These are phyloP conservation scores for Hoplodrina blanda DNA, from an alignment of 2,888 invertebrate species.

Conservation along the genomic window DNA sequence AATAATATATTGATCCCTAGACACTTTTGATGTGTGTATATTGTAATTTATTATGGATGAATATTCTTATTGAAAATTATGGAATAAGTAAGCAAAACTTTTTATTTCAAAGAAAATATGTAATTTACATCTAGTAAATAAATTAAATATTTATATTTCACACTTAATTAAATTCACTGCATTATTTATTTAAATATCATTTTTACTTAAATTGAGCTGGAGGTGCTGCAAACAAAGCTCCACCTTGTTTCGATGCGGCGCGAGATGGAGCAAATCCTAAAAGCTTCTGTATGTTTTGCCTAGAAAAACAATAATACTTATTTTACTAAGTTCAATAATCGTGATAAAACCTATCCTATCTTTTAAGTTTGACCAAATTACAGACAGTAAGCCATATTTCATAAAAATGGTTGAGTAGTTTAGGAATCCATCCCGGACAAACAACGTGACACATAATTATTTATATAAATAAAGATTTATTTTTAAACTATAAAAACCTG, in stretches of 20 bases:
- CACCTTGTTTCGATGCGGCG: constrained; percentile 98
- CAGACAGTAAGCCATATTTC: no score
- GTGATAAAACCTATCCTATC: no score
- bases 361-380: no score
- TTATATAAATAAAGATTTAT: no score
- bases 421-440: no score
- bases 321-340: no score
- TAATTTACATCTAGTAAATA: constrained; percentile 33
- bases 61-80: neutral
- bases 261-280: constrained; percentile 99
- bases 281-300: constrained; percentile 99
- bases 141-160: constrained; percentile 39
- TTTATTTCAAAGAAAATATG: constrained; percentile 11
- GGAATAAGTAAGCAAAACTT: neutral
- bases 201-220: constrained; percentile 95
- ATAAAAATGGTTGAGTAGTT: no score
- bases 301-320: constrained; percentile 71
- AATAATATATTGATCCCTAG: no score
- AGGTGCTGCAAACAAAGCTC: constrained; percentile 95
- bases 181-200: constrained; percentile 8
- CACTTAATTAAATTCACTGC: constrained; percentile 11
- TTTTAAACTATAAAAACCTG: neutral
- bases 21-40: no score
- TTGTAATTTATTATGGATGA: neutral
- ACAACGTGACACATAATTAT: no score